Evolutionary conservation across 2,888 invertebrate species (phyloP), one percentile per base, ranked within the genome.

Genomic region (Drosophila nigricruria): DNA sequence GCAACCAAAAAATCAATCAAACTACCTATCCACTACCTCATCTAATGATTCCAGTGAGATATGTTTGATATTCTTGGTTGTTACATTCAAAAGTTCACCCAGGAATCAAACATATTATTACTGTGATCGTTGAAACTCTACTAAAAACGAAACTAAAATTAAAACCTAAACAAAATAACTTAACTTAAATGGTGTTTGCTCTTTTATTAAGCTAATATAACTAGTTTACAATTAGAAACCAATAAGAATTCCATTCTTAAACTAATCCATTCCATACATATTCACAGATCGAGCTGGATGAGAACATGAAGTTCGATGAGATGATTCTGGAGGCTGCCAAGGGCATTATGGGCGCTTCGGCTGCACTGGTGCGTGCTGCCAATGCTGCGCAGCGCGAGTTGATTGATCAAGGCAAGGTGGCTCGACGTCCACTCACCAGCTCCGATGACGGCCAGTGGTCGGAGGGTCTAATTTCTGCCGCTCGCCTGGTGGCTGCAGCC

Each of bases 61-160:
- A 99, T 99, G 99, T 99, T 99, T 99, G 99, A 98, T 99, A 99
- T 99, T 99, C 99, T 99, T 99, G 99, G 99, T 99, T 98, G 98
- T 97, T 94, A 94, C 93, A 91, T 94, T 94, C 94, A 91, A 94
- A 89, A 84, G 90, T 91, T 96, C 98, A 97, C 98, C 98, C 98
- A 96, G 97, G 97, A 98, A 97, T 98, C 98, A 98, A 97, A 98
- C 99, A 98, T 99, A 98, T 99, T 97, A 96, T 96, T 96, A 97
- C 94, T 95, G 97, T 95, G 95, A 94, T 91, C 83, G 83, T 91
- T 90, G 78, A 85, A 80, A 85, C 78, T 86, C 91, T 92, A 91
- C 91, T 91, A 91, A 67, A 91, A 67, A 71, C 61, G 57, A 38
- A 78, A 66, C 30, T 43, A 43, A 74, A 75, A 9, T 20, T 20